Base-by-base conservation (phyloP, 2,888 invertebrate species). In the Pyrrhia umbra region DNA sequence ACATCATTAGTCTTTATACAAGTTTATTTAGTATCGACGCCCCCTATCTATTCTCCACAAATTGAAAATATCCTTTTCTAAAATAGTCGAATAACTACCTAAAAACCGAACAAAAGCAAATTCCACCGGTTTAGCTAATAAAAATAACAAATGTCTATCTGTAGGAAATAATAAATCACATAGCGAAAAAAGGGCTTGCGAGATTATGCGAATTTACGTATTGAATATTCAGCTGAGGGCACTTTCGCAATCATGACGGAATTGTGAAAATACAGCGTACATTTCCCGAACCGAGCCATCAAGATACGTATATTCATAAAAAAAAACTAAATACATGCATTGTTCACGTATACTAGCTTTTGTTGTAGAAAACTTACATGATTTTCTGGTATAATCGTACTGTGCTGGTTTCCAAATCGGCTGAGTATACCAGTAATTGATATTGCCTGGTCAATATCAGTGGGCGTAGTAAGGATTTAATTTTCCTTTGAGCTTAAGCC, bases 141-240 rank as follows among this genome's bases (percentile, higher is more conserved):
- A 64, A 64, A 72, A 75, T 64, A 63, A 68, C 49, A 66, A 71
- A 71, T 71, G 66, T 21, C 51, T 68, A 63, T 56, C 18, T 43
- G 39, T 56, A 54, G 52, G 45, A 69, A 56, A 59, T 64, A 46
- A 73, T 69, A 69, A 64, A 69, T 73, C 47, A 62, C 49, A 52
- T 30, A 45, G 45, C 23, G 43, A 69, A 60, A 78, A 77, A 78
- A 79, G 40, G 58, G 55, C 61, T 73, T 43, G 65, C 59, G 39
- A 75, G 64, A 75, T 77, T 76, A 79, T 77, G 65, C 68, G 69
- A 76, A 83, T 83, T 80, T 79, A 67, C 83, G 76, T 80, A 83
- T 80, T 77, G 78, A 84, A 80, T 83, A 77, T 81, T 80, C 69
- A 65, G 70, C 80, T 75, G 45, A 69, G 70, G 78, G 80, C 81